phyloP scores from a whole-genome alignment of 64 coral and sea anemone species.

The Actinia equina region DNA sequence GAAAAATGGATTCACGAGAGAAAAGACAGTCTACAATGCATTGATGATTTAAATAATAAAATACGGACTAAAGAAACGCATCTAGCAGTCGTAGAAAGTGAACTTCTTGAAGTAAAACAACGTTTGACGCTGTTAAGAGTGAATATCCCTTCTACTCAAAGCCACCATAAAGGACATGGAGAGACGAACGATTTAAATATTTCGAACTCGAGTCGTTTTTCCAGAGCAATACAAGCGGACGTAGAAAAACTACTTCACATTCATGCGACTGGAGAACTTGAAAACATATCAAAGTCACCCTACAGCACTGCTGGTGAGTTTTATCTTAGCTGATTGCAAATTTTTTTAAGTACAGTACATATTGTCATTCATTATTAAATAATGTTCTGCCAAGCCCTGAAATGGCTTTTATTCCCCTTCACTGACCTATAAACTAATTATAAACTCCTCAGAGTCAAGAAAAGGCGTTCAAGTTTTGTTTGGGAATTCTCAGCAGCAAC shows the following conservation, averaged over 20 bases:
- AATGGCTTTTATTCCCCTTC: not conserved
- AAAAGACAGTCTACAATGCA: slow-evolving; percentile 42
- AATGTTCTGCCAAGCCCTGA: slow-evolving; percentile 2
- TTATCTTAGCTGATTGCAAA: not conserved
- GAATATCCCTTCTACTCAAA: not conserved
- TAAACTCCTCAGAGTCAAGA: not conserved
- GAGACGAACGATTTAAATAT: slow-evolving; percentile 21
- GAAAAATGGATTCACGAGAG: slow-evolving; percentile 58
- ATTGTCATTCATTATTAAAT: slow-evolving; percentile 18
- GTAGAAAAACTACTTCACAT: slow-evolving; percentile 21
- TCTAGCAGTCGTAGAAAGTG: slow-evolving; percentile 60
- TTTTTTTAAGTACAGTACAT: not conserved
- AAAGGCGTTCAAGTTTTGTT: not conserved
- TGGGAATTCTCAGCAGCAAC: not conserved
- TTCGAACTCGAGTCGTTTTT: not conserved
- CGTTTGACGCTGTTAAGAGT: slow-evolving; percentile 38
- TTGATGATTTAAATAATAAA: slow-evolving; percentile 63
- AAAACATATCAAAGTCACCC: not conserved
- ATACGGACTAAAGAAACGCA: slow-evolving; percentile 69
- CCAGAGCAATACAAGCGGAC: slow-evolving; percentile 24
- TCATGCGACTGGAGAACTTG: not conserved
- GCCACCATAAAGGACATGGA: not conserved
- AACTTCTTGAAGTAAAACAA: slow-evolving; percentile 62
- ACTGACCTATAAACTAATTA: not conserved
- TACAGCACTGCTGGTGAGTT: not conserved